These are phyloP conservation scores for Hypercompe scribonia DNA, from an alignment of 2,888 invertebrate genomes.

Conservation along the genomic window DNA sequence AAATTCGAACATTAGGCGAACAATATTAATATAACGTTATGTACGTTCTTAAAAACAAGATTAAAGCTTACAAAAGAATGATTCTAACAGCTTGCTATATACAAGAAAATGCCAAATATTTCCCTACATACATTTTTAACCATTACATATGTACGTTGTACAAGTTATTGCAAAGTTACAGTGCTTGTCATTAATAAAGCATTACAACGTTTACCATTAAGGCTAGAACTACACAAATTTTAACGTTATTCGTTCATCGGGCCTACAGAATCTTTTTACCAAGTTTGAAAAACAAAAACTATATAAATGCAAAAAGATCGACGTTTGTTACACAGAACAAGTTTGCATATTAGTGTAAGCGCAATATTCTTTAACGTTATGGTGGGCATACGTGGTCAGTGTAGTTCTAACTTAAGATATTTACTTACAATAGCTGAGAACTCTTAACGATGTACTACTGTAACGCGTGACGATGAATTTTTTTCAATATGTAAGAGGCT, in stretches of 20 bases:
- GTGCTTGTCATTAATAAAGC: slow-evolving; percentile 70
- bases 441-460: slow-evolving; percentile 65
- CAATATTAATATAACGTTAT: slow-evolving; percentile 29
- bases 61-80: slow-evolving; percentile 43
- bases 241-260: background rate
- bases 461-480: slow-evolving; percentile 71
- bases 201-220: slow-evolving; percentile 59
- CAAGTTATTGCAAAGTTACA: slow-evolving; percentile 76
- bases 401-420: slow-evolving; percentile 40
- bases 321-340: background rate
- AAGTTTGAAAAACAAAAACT: background rate
- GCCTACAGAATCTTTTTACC: background rate
- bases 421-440: slow-evolving; percentile 58
- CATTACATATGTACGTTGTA: slow-evolving; percentile 67
- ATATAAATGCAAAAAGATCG: background rate
- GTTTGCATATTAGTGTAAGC: background rate
- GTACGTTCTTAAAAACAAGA: slow-evolving; percentile 31
- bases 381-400: background rate
- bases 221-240: slow-evolving; percentile 14
- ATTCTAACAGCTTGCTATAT: slow-evolving; percentile 60
- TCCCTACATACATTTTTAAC: slow-evolving; percentile 61
- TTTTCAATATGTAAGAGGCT: slow-evolving; percentile 84
- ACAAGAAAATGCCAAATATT: slow-evolving; percentile 78
- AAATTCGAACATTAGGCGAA: slow-evolving; percentile 26
- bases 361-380: background rate